Conservation (phyloP, 2,888 invertebrate genomes). For the Drosophila nigricruria region DNA sequence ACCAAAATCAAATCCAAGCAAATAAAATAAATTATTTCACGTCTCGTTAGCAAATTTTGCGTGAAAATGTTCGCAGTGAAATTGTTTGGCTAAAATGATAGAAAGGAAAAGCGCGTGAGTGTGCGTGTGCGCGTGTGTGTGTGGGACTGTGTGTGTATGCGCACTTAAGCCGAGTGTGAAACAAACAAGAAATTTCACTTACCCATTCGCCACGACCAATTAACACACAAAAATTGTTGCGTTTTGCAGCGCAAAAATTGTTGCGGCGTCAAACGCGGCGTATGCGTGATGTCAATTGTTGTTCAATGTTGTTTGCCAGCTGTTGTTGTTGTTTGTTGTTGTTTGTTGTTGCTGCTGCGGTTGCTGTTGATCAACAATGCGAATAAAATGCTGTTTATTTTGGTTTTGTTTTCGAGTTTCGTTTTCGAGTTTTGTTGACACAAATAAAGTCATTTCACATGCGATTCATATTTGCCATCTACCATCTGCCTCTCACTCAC, state of each 20-base stretch:
- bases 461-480: constrained; percentile 34
- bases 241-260: constrained; percentile 9
- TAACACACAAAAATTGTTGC: constrained; percentile 45
- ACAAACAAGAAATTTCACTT: constrained; percentile 41
- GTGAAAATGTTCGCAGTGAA: constrained; percentile 22
- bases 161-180: constrained; percentile 30
- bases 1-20: neutral
- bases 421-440: constrained; percentile 38
- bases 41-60: constrained; percentile 4
- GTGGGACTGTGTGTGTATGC: neutral
- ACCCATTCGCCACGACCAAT: constrained; percentile 51
- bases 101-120: constrained; percentile 21
- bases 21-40: constrained; percentile 8
- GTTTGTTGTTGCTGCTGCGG: constrained; percentile 18
- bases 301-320: constrained; percentile 23
- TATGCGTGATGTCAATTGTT: constrained; percentile 53
- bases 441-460: constrained; percentile 50
- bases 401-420: constrained; percentile 16
- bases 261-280: constrained; percentile 43
- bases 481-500: constrained; percentile 4
- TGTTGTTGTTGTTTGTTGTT: constrained; percentile 8
- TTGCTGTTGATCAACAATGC: constrained; percentile 34
- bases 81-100: constrained; percentile 12
- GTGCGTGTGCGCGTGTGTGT: neutral
- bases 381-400: constrained; percentile 18